Conservation (phyloP, 2,888 invertebrate species). For the Drosophila koepferae region DNA sequence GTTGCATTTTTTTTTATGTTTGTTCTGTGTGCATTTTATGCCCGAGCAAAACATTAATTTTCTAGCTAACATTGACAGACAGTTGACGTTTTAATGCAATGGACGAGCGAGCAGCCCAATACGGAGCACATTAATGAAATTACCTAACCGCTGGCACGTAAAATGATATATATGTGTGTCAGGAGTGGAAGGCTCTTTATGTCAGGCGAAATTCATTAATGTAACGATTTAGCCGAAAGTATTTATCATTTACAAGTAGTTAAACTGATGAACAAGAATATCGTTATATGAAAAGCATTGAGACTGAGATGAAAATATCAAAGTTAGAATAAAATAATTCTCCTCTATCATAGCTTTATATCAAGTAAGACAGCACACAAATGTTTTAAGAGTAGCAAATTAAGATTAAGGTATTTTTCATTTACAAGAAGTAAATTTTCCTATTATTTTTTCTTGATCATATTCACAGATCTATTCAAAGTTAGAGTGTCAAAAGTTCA, state of each 20-base stretch:
- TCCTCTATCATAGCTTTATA: no score
- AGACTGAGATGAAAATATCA: not conserved
- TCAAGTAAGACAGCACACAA: no score
- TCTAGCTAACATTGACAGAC: conserved; percentile 67
- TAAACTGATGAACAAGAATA: not conserved
- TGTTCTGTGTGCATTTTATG: conserved; percentile 41
- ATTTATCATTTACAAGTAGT: conserved; percentile 5
- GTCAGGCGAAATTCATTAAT: not conserved
- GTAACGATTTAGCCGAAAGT: not conserved
- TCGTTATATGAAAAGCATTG: not conserved
- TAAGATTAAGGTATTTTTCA: no score
- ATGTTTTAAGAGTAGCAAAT: no score
- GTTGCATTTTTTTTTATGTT: conserved; percentile 76
- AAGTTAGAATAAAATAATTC: no score
- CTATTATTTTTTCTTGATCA: no score
- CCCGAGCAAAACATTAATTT: conserved; percentile 65
- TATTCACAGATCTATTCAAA: no score
- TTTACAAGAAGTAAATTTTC: no score
- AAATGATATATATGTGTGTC: conserved; percentile 54
- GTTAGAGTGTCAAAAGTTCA: no score
- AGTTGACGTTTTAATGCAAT: conserved; percentile 69
- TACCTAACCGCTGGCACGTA: conserved; percentile 59
- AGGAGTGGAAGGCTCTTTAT: not conserved
- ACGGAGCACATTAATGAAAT: conserved; percentile 67
- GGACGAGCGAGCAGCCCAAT: conserved; percentile 27